Evolutionary conservation across 23 tunicate species (phyloP).

Genomic region (Oikopleura albicans): DNA sequence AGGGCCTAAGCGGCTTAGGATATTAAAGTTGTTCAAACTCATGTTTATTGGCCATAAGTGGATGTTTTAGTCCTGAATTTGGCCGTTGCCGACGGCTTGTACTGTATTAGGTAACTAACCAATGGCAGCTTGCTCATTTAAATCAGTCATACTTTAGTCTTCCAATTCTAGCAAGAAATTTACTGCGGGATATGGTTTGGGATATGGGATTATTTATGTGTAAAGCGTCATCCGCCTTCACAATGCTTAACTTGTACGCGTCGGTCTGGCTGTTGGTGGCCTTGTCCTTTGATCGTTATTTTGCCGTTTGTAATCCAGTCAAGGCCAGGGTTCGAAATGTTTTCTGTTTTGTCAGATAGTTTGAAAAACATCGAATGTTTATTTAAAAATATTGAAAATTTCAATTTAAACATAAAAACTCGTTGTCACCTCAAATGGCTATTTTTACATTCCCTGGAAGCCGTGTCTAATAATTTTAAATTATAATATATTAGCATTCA

Average conservation of each 20-base stretch:
- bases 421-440: too few relatives aligned
- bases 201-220: not conserved
- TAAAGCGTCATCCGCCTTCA: not conserved
- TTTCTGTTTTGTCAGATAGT: too few relatives aligned
- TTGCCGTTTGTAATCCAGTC: not conserved
- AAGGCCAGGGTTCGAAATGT: too few relatives aligned
- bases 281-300: not conserved
- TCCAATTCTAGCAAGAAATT: not conserved
- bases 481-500: too few relatives aligned
- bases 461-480: too few relatives aligned
- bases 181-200: not conserved
- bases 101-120: not conserved
- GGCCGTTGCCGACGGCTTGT: not conserved
- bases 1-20: too few relatives aligned
- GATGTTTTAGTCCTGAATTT: not conserved
- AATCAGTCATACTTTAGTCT: not conserved
- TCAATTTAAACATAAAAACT: too few relatives aligned
- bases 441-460: too few relatives aligned
- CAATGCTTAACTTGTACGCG: not conserved
- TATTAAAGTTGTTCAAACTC: too few relatives aligned
- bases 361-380: too few relatives aligned
- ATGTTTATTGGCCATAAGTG: too few relatives aligned
- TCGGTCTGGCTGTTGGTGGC: conserved; percentile 10
- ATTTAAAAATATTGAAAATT: too few relatives aligned
- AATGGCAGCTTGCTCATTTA: not conserved